These are phyloP conservation scores for Agelaius phoeniceus DNA, from an alignment of 2,113 vertebrate species.

Conservation along the genomic window DNA sequence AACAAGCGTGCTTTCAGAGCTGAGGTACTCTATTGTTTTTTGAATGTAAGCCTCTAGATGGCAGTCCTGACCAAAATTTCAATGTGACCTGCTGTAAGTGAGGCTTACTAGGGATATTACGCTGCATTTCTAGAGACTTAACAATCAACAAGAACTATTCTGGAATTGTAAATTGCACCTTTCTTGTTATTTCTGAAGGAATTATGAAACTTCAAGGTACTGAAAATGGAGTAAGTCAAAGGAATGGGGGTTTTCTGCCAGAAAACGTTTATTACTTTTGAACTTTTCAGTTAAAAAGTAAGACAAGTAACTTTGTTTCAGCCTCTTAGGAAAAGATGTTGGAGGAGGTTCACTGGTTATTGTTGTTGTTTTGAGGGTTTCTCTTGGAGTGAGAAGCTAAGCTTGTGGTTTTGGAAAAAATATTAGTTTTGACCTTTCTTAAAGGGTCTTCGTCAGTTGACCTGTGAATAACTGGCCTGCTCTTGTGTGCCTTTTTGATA, in stretches of 20 bases:
- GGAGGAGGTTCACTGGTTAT: background rate
- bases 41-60: slow-evolving; percentile 55
- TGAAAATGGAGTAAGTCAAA: background rate
- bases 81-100: background rate
- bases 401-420: background rate
- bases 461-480: background rate
- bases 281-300: background rate
- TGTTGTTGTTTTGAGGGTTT: background rate
- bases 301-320: background rate
- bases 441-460: background rate
- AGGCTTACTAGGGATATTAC: background rate
- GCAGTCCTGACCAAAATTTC: slow-evolving; percentile 15
- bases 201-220: background rate
- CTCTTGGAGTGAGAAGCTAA: background rate
- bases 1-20: slow-evolving; percentile 83
- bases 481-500: background rate
- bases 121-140: background rate
- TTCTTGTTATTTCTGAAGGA: background rate
- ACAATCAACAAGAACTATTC: background rate
- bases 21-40: slow-evolving; percentile 74
- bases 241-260: background rate
- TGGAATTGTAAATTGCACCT: background rate
- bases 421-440: background rate
- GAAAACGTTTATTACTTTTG: background rate
- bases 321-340: background rate